Base-by-base conservation (phyloP, 2,113 vertebrate genomes). In the Hemibagrus wyckioides region DNA sequence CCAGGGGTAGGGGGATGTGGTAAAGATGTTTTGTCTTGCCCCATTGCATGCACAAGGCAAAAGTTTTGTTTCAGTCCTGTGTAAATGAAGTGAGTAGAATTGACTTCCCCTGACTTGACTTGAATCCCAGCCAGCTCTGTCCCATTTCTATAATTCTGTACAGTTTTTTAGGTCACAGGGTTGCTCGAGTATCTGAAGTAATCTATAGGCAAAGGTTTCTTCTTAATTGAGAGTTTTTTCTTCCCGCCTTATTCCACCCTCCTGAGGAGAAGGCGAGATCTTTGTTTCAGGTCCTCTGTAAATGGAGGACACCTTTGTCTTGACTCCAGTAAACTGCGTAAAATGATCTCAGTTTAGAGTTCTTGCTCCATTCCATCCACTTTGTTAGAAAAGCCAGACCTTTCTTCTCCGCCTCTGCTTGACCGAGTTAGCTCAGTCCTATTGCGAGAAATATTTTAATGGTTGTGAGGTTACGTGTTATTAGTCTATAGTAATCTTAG, bases 31-130 rank as follows among this genome's bases (percentile, higher is more conserved):
- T 56, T 80, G 30, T 80, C 30, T 52, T 52, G 48, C 8, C 77
- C 52, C 52, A 25, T 56, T 80, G 52, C 77, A 80, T 80, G 77
- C 23, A 30, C 50, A 80, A 80, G 19, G 52, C 52, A 80, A 80
- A 52, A 23, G 52, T 30, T 80, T 50, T 80, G 30, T 80, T 80
- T 57, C 77, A 80, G 77, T 54, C 77, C 52, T 56, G 73, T 79
- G 76, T 54, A 79, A 79, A 54, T 33, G n/a, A 79, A 54, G 30
- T 23, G 17, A 77, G 44, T 77, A 52, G 48, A 56, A 56, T 25
- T 36, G 77, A 80, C 52, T 77, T 52, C 75, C 44, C 52, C 19
- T 80, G 77, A 80, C 52, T 25, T 80, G 76, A 80, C 17, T 54
- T 56, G 76, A 80, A 33, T 13, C 19, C n/a, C 17, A 2, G 76